Percentiles rank a stretch among this genome's conserved stretches.
These are phyloP conservation scores for Neodiprion fabricii DNA, from an alignment of 1,140 invertebrate genomes.

Conservation along the genomic window DNA sequence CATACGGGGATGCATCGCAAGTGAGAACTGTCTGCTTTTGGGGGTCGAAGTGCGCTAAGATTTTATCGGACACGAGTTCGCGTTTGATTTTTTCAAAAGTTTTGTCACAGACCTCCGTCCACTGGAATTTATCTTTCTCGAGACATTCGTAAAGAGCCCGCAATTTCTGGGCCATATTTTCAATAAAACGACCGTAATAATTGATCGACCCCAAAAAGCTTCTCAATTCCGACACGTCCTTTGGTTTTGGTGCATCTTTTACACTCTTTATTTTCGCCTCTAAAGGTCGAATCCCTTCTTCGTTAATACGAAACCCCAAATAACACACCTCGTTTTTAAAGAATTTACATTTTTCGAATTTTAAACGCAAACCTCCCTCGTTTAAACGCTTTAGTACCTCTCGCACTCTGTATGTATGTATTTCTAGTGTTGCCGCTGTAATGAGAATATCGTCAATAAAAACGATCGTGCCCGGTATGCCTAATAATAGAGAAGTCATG, in stretches of 20 bases:
- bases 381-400: conserved; percentile 9
- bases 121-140: conserved; percentile 14
- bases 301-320: conserved; percentile 19
- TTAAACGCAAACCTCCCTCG: conserved; percentile 18
- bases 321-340: conserved; percentile 18
- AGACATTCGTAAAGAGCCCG: no score
- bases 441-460: conserved; percentile 9
- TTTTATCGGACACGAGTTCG: conserved; percentile 33
- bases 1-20: conserved; percentile 47
- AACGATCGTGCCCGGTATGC: neutral
- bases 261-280: no score
- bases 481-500: neutral
- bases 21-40: conserved; percentile 46
- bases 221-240: no score
- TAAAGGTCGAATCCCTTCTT: conserved; percentile 1
- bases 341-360: conserved; percentile 24
- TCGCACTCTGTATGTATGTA: neutral
- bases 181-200: no score
- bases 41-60: conserved; percentile 52
- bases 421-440: conserved; percentile 2
- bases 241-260: no score
- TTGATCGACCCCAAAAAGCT: no score
- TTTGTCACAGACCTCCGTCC: conserved; percentile 28
- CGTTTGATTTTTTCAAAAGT: conserved; percentile 43
- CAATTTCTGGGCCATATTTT: no score